These are phyloP conservation scores for Rhea americana DNA, from an alignment of 2,113 vertebrate genomes.

Conservation along the genomic window DNA sequence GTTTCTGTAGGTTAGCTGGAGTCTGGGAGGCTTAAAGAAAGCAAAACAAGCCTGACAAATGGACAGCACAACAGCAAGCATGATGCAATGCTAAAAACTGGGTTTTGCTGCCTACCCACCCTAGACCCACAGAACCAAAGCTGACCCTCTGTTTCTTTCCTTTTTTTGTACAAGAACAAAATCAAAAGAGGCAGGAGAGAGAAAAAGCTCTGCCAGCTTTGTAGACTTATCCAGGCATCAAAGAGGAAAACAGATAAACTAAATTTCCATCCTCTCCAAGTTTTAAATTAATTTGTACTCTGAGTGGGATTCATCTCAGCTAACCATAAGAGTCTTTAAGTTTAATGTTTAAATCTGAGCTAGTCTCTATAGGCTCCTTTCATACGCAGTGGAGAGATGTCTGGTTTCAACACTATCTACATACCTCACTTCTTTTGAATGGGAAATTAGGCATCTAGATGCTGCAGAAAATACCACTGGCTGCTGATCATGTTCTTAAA, in stretches of 20 bases:
- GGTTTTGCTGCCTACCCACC: neutral
- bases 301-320: neutral
- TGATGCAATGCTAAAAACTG: neutral
- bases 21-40: neutral
- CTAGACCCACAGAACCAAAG: neutral
- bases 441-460: neutral
- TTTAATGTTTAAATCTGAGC: neutral
- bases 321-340: neutral
- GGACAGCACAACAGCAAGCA: neutral
- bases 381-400: neutral
- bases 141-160: neutral
- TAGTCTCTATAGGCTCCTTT: neutral
- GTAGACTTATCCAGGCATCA: neutral
- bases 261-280: neutral
- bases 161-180: neutral
- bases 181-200: neutral
- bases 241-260: neutral
- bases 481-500: neutral
- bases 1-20: neutral
- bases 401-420: neutral
- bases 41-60: neutral
- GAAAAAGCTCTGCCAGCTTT: neutral
- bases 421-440: neutral
- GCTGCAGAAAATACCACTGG: neutral
- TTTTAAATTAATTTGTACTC: neutral